Evolutionary conservation across 2,888 invertebrate genomes (phyloP), one percentile per base, ranked within the genome.

Genomic region (Andrena minutula): DNA sequence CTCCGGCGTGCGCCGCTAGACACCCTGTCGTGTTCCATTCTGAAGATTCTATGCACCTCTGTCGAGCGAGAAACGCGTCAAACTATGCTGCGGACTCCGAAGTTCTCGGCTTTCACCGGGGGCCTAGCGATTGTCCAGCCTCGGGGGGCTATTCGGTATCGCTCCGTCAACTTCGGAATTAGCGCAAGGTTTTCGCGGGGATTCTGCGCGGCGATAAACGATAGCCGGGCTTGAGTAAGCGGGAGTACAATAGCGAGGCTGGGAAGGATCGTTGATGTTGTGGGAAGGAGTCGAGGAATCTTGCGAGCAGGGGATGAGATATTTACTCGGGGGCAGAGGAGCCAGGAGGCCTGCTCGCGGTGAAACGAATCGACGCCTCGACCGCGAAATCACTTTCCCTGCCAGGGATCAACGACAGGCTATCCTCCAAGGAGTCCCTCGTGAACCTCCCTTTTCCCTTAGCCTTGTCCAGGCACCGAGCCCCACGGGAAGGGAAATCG

Each of bases 1-100:
- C 73, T 85, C 81, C 78, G 51, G n/a, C 23, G 77, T 51, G 75
- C 75, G 61, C 47, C 16, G 35, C 20, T 63, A 58, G 76, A 82
- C 78, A 56, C 69, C 75, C 75, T 75, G 82, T 69, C 75, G 75
- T 61, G 78, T 76, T 61, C 72, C 64, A 76, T 81, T 85, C 85
- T 78, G 79, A 86, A 85, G 83, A 85, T 83, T 81, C 81, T 75
- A 85, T 76, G 51, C 71, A 70, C 30, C 71, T 26, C 32, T 30
- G 65, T 51, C 23, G 51, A 26, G 23, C 41, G 64, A 70, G 83
- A 70, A 79, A 72, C 68, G 74, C 83, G 75, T 83, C 85, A 82
- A 84, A 85, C 85, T 84, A 85, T 83, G 75, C 74, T 56, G 56
- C 64, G 20, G 51, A 51, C 81, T 66, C 51, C 63, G 76, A 84